Conservation (phyloP, 92 coral and sea anemone species). For the Paragorgia papillata region DNA sequence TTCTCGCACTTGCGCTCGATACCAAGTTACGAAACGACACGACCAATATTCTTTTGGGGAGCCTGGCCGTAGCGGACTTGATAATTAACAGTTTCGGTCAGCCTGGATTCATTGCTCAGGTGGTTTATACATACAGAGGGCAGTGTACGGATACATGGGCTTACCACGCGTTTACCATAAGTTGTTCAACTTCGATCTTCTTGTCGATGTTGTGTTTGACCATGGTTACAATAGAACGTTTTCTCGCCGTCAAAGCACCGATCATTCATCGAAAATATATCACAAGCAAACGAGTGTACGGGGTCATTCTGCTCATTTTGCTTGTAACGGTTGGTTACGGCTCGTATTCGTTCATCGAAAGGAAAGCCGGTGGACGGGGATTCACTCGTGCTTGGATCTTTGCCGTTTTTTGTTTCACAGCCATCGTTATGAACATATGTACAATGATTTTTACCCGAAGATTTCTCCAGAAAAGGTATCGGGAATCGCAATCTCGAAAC, state of each 20-base stretch:
- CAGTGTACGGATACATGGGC: background rate
- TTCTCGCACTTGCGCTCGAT: slow-evolving; percentile 41
- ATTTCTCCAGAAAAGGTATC: background rate
- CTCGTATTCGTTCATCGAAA: background rate
- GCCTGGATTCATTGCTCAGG: slow-evolving; percentile 46
- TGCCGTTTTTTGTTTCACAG: background rate
- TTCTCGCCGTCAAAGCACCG: background rate
- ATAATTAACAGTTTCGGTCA: slow-evolving; percentile 51
- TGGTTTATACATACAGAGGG: slow-evolving; percentile 22
- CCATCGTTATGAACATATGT: background rate
- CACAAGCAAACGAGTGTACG: background rate
- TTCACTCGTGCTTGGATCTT: background rate
- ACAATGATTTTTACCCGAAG: background rate
- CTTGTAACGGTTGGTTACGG: background rate
- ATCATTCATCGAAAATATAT: background rate
- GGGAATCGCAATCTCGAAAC: background rate
- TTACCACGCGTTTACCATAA: background rate
- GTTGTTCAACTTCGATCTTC: background rate
- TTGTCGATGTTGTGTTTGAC: background rate
- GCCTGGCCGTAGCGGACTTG: slow-evolving; percentile 64
- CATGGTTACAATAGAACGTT: background rate
- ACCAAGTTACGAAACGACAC: slow-evolving; percentile 35
- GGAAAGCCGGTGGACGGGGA: background rate
- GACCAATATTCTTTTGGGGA: slow-evolving; percentile 52
- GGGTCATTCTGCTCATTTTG: background rate